These are phyloP conservation scores for Pseudonaja textilis DNA, from an alignment of 2,113 vertebrate genomes.

Conservation along the genomic window DNA sequence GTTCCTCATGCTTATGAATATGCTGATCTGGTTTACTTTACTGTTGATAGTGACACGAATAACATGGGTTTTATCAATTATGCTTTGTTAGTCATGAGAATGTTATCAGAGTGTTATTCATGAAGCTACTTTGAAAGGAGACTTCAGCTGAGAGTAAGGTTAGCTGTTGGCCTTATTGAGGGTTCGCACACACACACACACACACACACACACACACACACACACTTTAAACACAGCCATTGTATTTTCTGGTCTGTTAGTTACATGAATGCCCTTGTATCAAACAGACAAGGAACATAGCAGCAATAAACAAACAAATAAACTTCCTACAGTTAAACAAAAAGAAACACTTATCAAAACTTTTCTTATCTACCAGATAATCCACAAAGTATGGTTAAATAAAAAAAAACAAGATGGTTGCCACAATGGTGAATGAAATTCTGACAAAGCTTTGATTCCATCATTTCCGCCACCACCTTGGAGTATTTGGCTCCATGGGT, in stretches of 20 bases:
- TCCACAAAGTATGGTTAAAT: not conserved
- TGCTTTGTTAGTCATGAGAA: not conserved
- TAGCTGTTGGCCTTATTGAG: not conserved
- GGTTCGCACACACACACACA: not conserved
- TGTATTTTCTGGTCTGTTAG: not conserved
- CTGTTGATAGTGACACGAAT: not conserved
- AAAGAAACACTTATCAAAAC: not conserved
- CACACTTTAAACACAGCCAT: not conserved
- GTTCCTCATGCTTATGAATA: not conserved
- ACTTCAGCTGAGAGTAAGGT: not conserved
- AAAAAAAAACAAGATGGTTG: not conserved
- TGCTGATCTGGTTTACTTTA: not conserved
- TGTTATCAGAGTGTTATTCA: not conserved
- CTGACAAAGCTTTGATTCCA: not conserved
- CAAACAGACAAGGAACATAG: not conserved
- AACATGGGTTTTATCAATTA: not conserved
- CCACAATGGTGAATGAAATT: not conserved
- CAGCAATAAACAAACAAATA: not conserved
- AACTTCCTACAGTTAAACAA: not conserved
- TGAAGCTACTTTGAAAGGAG: not conserved
- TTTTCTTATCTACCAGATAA: not conserved
- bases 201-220: not conserved
- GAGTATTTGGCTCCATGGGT: not conserved
- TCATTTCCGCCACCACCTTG: not conserved
- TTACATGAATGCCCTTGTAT: not conserved